Evolutionary conservation across 2,113 vertebrate genomes (phyloP).

Genomic region (Patagioenas fasciata): DNA sequence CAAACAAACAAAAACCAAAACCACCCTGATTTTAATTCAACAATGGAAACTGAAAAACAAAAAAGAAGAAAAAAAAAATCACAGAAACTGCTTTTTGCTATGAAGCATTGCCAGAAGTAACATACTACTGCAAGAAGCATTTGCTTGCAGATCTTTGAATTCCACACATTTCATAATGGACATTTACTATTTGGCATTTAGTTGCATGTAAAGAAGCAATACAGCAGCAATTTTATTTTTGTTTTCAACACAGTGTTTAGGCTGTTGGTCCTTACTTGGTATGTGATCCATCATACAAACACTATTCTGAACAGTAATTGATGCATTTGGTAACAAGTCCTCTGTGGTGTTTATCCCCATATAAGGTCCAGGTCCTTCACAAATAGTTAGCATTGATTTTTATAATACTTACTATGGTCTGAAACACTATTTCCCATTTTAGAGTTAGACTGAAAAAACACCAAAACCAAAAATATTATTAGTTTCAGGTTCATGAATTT

Average conservation of each 20-base stretch:
- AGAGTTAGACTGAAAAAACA: background rate
- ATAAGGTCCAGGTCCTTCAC: background rate
- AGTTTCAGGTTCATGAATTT: background rate
- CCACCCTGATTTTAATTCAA: background rate
- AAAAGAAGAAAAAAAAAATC: background rate
- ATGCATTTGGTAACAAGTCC: background rate
- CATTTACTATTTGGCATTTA: background rate
- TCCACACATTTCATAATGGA: background rate
- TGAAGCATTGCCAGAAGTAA: background rate
- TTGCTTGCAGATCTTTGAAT: background rate
- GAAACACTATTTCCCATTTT: background rate
- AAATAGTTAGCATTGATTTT: constrained; percentile 9
- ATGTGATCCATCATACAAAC: background rate
- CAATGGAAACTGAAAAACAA: background rate
- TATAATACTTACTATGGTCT: background rate
- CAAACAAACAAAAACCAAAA: no score
- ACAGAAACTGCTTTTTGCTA: background rate
- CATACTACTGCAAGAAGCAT: background rate
- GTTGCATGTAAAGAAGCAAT: background rate
- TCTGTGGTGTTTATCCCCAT: background rate
- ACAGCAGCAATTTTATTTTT: background rate
- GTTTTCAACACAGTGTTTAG: background rate
- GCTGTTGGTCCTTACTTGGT: background rate
- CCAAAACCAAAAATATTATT: background rate
- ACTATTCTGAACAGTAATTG: background rate